Evolutionary conservation across 2,113 vertebrate species (phyloP).

Genomic region (Oxyruncus cristatus): DNA sequence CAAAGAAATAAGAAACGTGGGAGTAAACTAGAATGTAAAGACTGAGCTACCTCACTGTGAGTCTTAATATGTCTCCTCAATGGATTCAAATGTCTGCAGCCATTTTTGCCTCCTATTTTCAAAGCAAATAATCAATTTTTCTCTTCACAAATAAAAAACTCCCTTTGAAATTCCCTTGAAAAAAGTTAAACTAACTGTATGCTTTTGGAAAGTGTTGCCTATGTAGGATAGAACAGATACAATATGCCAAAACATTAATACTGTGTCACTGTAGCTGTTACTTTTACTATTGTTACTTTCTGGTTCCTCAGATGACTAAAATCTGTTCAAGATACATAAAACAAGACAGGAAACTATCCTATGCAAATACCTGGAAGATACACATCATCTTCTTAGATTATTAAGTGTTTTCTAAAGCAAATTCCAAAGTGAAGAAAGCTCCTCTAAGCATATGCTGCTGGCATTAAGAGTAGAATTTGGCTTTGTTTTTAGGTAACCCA

Average conservation of each 20-base stretch:
- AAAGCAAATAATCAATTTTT: background rate
- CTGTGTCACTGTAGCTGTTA: background rate
- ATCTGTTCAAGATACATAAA: background rate
- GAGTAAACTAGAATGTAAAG: background rate
- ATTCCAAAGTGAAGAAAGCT: background rate
- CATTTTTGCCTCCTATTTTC: background rate
- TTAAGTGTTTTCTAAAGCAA: background rate
- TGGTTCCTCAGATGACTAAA: background rate
- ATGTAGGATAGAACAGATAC: background rate
- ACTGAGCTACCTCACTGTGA: background rate
- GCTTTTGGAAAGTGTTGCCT: background rate
- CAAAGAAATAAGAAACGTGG: background rate
- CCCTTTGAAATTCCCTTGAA: background rate
- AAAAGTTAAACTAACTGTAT: background rate
- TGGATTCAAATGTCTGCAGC: background rate
- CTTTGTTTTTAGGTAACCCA: background rate
- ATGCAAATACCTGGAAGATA: background rate
- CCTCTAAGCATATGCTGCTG: background rate
- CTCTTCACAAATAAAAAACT: background rate
- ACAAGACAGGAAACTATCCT: background rate
- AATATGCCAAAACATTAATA: background rate
- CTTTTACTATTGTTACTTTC: background rate
- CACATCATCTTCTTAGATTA: background rate
- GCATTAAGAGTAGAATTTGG: background rate
- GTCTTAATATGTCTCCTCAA: background rate